Conservation (phyloP, 2,113 vertebrate genomes). For the Carassius gibelio region DNA sequence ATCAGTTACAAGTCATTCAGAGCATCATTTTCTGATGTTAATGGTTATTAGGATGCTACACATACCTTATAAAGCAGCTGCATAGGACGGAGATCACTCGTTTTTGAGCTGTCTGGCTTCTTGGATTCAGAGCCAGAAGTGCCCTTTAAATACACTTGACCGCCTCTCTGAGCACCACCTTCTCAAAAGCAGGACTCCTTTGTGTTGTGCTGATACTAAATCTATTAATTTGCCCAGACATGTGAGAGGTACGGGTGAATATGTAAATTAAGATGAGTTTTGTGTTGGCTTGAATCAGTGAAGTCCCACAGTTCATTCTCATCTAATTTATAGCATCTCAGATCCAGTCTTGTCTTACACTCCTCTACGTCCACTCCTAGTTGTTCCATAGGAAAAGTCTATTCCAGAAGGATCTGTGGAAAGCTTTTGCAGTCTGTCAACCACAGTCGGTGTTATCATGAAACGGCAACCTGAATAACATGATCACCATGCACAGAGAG, state of each 20-base stretch:
- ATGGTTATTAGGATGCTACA: background rate
- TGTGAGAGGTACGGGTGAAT: background rate
- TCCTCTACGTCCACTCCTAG: background rate
- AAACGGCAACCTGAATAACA: slow-evolving; percentile 38
- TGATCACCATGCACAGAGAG: slow-evolving; percentile 33
- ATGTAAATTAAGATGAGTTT: background rate
- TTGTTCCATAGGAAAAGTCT: slow-evolving; percentile 13
- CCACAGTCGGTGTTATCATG: slow-evolving; percentile 30
- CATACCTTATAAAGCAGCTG: background rate
- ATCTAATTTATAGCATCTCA: slow-evolving; percentile 10
- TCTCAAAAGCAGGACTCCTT: slow-evolving; percentile 19
- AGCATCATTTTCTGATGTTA: background rate
- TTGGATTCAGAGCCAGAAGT: background rate
- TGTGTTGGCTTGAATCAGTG: background rate
- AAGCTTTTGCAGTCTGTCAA: slow-evolving; percentile 28
- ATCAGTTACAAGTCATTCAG: background rate
- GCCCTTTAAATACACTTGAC: background rate
- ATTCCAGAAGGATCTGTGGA: slow-evolving; percentile 23
- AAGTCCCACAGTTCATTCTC: background rate
- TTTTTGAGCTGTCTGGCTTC: background rate
- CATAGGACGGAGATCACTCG: background rate
- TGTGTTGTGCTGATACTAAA: background rate
- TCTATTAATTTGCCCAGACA: background rate
- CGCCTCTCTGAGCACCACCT: background rate
- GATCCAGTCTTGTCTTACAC: slow-evolving; percentile 25